A percentile compares a stretch with the other conserved stretches of the same genome.
These are phyloP conservation scores for Pempheris klunzingeri DNA, from an alignment of 2,797 vertebrate species.

Conservation along the genomic window DNA sequence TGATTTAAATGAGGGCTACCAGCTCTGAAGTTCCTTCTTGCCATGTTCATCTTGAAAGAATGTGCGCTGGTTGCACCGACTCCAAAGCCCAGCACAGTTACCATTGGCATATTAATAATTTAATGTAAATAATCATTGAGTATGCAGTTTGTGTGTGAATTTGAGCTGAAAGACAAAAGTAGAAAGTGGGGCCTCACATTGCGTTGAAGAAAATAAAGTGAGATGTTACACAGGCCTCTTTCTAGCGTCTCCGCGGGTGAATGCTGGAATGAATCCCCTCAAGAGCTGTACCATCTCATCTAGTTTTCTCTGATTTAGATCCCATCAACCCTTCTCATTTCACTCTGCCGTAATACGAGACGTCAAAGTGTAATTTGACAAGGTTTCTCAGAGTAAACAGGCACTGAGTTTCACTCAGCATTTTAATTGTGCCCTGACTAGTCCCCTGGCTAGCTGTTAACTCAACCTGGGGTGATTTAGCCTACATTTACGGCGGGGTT, in stretches of 20 bases:
- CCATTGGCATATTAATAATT: slow-evolving; percentile 85
- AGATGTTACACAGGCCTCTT: slow-evolving; percentile 80
- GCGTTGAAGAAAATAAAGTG: slow-evolving; percentile 84
- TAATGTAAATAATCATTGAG: slow-evolving; percentile 86
- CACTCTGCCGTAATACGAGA: slow-evolving; percentile 58
- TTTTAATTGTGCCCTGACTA: slow-evolving; percentile 56
- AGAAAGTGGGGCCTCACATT: slow-evolving; percentile 81
- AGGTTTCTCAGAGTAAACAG: slow-evolving; percentile 74
- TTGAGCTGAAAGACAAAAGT: slow-evolving; percentile 86
- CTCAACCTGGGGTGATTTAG: slow-evolving; percentile 48
- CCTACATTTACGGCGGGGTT: slow-evolving; percentile 3
- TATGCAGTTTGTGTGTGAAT: slow-evolving; percentile 84
- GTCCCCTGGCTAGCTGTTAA: slow-evolving; percentile 38
- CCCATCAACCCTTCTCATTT: slow-evolving; percentile 69
- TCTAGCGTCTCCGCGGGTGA: slow-evolving; percentile 77
- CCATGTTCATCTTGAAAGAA: slow-evolving; percentile 85
- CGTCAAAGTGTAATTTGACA: slow-evolving; percentile 79
- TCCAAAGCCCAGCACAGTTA: slow-evolving; percentile 82
- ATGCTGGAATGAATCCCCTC: slow-evolving; percentile 78
- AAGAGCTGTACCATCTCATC: slow-evolving; percentile 77
- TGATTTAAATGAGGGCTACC: slow-evolving; percentile 86
- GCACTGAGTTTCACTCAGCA: slow-evolving; percentile 24
- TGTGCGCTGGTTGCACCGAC: slow-evolving; percentile 75
- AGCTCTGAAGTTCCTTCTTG: slow-evolving; percentile 83
- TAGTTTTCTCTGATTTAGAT: slow-evolving; percentile 76